Percentiles rank a stretch among this genome's conserved stretches.
These are phyloP conservation scores for Lepidocyrtoides sp. DNA, from an alignment of 2,888 invertebrate genomes.

Conservation along the genomic window DNA sequence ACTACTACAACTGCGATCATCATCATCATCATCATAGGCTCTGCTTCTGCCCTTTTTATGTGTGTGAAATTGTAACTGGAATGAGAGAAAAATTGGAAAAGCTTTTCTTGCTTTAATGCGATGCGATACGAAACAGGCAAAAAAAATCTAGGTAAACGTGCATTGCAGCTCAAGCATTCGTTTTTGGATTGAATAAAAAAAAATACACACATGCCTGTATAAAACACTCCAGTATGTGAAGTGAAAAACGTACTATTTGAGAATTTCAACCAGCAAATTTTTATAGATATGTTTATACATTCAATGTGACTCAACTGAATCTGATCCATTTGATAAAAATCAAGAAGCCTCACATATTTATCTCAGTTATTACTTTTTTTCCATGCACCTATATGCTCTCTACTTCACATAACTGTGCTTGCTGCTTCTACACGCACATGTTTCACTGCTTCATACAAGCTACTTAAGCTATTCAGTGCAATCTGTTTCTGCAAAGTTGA, in stretches of 20 bases:
- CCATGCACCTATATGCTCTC: not conserved
- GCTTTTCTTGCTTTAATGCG: not conserved
- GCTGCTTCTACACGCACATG: not conserved
- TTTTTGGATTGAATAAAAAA: not conserved
- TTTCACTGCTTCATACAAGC: too few relatives aligned
- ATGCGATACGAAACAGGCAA: not conserved
- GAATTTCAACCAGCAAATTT: not conserved
- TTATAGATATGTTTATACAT: not conserved
- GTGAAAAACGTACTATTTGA: not conserved
- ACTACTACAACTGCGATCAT: too few relatives aligned
- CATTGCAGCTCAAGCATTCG: conserved; percentile 3
- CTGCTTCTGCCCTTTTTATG: not conserved
- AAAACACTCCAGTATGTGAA: not conserved
- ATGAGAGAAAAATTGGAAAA: not conserved
- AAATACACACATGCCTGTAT: not conserved
- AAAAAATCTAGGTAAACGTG: conserved; percentile 44
- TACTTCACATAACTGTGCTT: not conserved
- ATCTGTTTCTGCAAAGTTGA: not conserved
- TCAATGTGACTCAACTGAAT: not conserved
- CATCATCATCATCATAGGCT: not conserved
- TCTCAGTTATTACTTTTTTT: not conserved
- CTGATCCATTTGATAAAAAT: conserved; percentile 15
- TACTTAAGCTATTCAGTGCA: not conserved
- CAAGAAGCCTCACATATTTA: not conserved
- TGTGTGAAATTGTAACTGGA: not conserved